Percentiles rank a stretch among this genome's conserved stretches.
phyloP scores from a whole-genome alignment of 2,888 invertebrate genomes.

The Macaria notata region DNA sequence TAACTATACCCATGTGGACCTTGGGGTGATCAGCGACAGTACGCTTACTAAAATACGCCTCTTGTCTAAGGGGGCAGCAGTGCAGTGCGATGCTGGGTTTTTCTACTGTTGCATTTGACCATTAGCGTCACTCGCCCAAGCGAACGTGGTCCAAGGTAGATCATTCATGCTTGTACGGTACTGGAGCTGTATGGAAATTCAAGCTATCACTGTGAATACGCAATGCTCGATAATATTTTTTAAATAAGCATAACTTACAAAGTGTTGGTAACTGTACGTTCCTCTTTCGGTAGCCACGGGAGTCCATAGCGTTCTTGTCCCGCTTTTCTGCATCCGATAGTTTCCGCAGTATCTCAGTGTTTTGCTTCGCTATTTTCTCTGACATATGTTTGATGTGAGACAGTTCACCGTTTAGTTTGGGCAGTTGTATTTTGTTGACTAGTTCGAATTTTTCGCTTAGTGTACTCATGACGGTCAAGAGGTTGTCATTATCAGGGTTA shows the following conservation, averaged over 20 bases:
- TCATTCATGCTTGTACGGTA: no score
- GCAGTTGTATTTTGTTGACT: slow-evolving; percentile 65
- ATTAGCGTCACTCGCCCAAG: no score
- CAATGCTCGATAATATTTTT: no score
- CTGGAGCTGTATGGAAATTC: no score
- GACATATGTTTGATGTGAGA: slow-evolving; percentile 51
- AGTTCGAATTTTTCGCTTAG: slow-evolving; percentile 63
- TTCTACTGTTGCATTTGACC: no score
- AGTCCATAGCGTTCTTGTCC: not conserved
- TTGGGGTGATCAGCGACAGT: no score
- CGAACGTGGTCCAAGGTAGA: no score
- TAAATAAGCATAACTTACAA: not conserved
- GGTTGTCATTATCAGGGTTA: slow-evolving; percentile 34
- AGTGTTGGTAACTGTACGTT: slow-evolving; percentile 35
- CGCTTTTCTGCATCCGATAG: slow-evolving; percentile 45
- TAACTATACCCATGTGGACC: no score
- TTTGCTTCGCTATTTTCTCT: slow-evolving; percentile 57
- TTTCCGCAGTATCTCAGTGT: slow-evolving; percentile 54
- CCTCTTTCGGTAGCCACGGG: slow-evolving; percentile 42
- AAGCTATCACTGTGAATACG: no score
- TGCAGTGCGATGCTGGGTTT: no score
- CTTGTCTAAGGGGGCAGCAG: no score
- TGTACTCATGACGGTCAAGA: slow-evolving; percentile 43
- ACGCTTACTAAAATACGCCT: no score
- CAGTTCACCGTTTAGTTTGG: slow-evolving; percentile 59